Base-by-base conservation (phyloP, 2,113 vertebrate species). In the Tympanuchus pallidicinctus region DNA sequence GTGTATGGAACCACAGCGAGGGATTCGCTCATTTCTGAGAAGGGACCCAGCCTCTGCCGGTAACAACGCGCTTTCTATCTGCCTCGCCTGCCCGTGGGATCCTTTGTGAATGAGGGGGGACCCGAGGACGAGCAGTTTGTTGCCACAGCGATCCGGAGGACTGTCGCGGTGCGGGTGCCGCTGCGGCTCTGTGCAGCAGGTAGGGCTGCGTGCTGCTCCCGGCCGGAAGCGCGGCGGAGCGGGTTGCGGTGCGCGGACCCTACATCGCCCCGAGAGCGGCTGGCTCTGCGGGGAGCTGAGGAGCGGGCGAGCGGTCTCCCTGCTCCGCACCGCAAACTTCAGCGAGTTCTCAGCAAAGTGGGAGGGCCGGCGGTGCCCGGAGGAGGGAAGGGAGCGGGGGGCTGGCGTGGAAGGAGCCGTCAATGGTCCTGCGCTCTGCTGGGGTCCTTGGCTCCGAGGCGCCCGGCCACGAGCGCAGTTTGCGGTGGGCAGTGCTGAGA, bases 331-430 rank as follows among this genome's bases (percentile, higher is more conserved):
- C 20, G 57, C 57, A 95, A 98, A 98, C 97, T 98, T 98, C 96
- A 3, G 0, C 78, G 97, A 98, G 97, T 98, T 97, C 93, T 76
- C 5, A 94, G 92, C 79, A 95, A 95, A 97, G 96, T 96, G 32
- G 4, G 43, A 8, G 4, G 88, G 95, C 30, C 95, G 56, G 65
- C 56, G 18, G 90, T n/a, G 85, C 75, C 76, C 1, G 2, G 15
- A 40, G 84, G 13, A 11, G 48, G 84, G 13, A 12, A 63, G 59
- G 66, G 54, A 64, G 75, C 19, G 32, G 6, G 64, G 0, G 36
- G 13, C 19, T 12, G 45, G 64, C 32, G 11, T 22, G 52, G 50
- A 18, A 15, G 43, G 76, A 54, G 67, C 74, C 15, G 12, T 32
- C 0, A 11, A 8, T 30, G n/a, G 5, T 21, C 71, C 38, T 61